phyloP scores from a whole-genome alignment of 2,888 invertebrate genomes.

The Lamellibrachia satsuma region DNA sequence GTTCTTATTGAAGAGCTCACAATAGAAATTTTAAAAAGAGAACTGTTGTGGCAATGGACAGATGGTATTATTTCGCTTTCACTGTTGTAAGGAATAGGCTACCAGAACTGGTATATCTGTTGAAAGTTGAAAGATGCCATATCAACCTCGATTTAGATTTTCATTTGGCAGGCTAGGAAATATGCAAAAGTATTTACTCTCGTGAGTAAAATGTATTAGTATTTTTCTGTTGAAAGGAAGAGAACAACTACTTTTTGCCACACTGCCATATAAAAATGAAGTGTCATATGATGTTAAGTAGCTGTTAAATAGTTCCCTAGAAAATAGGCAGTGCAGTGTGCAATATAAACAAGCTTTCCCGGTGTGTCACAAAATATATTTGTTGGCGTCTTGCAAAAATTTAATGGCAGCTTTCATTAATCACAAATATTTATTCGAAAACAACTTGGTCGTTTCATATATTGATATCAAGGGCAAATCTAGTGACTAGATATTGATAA shows the following conservation, averaged over 20 bases:
- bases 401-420: no score
- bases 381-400: background rate
- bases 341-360: background rate
- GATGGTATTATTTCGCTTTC: background rate
- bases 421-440: background rate
- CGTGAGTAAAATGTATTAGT: no score
- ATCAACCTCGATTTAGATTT: background rate
- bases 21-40: background rate
- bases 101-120: background rate
- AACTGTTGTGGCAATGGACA: background rate
- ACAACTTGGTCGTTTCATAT: background rate
- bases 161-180: background rate
- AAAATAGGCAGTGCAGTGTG: background rate
- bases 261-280: background rate
- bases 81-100: background rate
- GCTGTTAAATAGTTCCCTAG: background rate
- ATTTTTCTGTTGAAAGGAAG: no score
- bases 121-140: background rate
- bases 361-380: background rate
- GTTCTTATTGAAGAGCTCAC: background rate
- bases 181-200: background rate
- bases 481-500: background rate
- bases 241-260: background rate
- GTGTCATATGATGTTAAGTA: background rate
- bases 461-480: background rate